A percentile compares a stretch with the other conserved stretches of the same genome.
phyloP scores from a whole-genome alignment of 2,797 vertebrate species.

The Brachyalestes nurse region DNA sequence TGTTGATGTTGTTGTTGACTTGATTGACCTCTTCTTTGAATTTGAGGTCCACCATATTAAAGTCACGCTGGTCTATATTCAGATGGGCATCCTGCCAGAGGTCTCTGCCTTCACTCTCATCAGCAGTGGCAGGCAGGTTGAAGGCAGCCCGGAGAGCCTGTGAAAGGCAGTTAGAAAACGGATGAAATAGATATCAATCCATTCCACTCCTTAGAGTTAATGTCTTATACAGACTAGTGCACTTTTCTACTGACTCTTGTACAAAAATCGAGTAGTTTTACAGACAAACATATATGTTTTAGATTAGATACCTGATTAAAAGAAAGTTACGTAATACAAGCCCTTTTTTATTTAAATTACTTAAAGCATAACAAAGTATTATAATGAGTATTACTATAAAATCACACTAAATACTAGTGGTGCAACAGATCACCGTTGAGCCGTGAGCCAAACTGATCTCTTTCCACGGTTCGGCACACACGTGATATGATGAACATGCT shows the following conservation, averaged over 20 bases:
- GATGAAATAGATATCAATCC: constrained; percentile 2
- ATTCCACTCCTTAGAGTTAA: background rate
- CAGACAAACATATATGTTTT: no score
- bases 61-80: constrained; percentile 91
- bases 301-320: no score
- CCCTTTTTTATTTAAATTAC: no score
- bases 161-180: background rate
- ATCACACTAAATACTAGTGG: no score
- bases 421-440: no score
- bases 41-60: constrained; percentile 93
- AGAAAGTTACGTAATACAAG: no score
- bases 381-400: no score
- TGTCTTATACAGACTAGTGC: background rate
- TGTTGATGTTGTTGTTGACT: constrained; percentile 94
- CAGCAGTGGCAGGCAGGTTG: constrained; percentile 80
- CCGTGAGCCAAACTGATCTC: no score
- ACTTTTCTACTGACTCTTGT: background rate
- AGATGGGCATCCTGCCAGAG: constrained; percentile 96
- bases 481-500: no score
- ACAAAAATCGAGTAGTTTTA: background rate
- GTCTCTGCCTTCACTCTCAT: constrained; percentile 77
- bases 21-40: constrained; percentile 95
- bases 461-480: no score
- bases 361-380: no score
- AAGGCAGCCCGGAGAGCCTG: constrained; percentile 90